phyloP scores from a whole-genome alignment of 2,797 vertebrate species.

The Peromyscus eremicus region DNA sequence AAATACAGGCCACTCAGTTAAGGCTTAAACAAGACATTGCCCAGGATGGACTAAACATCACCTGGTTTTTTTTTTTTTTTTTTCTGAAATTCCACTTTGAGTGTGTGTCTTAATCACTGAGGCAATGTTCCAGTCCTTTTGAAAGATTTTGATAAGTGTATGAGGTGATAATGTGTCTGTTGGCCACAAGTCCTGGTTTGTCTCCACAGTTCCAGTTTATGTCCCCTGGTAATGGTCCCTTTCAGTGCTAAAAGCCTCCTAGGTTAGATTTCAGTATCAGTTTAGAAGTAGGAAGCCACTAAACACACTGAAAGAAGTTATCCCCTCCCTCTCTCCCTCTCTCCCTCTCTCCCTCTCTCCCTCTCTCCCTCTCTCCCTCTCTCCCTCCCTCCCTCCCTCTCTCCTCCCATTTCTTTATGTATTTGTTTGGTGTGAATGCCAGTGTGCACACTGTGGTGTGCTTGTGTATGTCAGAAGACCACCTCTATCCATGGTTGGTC shows the following conservation, averaged over 20 bases:
- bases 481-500: too few relatives aligned
- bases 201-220: not conserved
- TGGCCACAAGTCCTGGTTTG: not conserved
- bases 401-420: rapidly evolving
- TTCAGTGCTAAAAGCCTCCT: not conserved
- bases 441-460: too few relatives aligned
- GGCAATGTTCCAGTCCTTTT: not conserved
- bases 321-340: not conserved
- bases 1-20: not conserved
- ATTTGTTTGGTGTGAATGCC: not conserved
- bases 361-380: too few relatives aligned
- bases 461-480: not conserved
- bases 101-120: not conserved
- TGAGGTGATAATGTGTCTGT: not conserved
- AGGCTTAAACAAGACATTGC: not conserved
- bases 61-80: not conserved
- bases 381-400: rapidly evolving
- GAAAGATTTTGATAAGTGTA: not conserved
- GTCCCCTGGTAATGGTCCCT: not conserved
- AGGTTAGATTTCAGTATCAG: not conserved
- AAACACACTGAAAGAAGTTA: not conserved
- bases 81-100: constrained; percentile 25
- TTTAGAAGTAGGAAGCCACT: not conserved
- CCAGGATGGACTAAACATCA: not conserved
- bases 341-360: too few relatives aligned